Evolutionary conservation across 2,888 invertebrate genomes (phyloP), one percentile per base, ranked within the genome.

Genomic region (Octonoba sinensis): DNA sequence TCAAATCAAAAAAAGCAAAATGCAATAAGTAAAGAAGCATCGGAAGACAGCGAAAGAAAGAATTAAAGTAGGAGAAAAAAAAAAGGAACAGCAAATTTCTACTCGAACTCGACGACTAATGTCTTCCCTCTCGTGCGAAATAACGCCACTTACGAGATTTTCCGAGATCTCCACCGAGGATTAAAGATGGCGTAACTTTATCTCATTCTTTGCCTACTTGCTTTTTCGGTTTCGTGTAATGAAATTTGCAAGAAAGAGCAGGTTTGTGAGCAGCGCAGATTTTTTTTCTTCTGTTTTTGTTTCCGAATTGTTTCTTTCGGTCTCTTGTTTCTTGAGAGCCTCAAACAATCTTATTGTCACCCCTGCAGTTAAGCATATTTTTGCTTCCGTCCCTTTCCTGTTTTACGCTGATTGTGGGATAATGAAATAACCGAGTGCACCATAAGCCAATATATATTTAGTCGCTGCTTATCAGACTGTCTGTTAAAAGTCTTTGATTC

Each of bases 71-170:
- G 57, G n/a, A 57, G 20, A 4, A 60, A 60, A 20, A 60, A 27
- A 24, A 60, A 59, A 20, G n/a, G n/a, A 60, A 36, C 36, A 27
- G 16, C 24, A n/a, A 77, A 54, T 64, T 70, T 70, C 56, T 70
- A 64, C 77, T 70, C 24, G 77, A 77, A 70, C 70, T 77, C 64
- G 57, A 69, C 76, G 76, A 77, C 77, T 77, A 77, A 77, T 77
- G 77, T 70, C 77, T 77, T 64, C 77, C 56, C 69, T 77, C 77
- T 77, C 77, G 64, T 64, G 70, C 77, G 70, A 77, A 77, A 77
- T 77, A 77, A 64, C 70, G 70, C 77, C 77, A 77, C 77, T 77
- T 77, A 77, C 77, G 70, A 77, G 77, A 77, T 77, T 77, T 77
- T 47, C 70, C 70, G 70, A 77, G 77, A 77, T 77, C 70, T 64